Base-by-base conservation (phyloP, 2,113 vertebrate species). In the Arenaria interpres region DNA sequence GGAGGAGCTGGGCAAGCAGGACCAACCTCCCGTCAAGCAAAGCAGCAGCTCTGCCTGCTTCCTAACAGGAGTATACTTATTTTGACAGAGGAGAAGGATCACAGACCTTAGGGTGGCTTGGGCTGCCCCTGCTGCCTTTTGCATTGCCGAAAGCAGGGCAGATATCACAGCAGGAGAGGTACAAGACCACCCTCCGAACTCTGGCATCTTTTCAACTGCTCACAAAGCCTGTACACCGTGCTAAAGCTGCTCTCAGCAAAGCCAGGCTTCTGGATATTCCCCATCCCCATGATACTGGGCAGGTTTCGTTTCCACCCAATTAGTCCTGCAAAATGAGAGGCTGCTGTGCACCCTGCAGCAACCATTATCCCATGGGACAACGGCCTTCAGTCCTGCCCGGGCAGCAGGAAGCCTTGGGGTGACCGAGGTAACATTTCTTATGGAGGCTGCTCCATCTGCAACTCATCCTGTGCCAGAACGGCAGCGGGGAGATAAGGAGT, bases 401-500 rank as follows among this genome's bases (percentile, higher is more conserved):
- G 35, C 21, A 3, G 19, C 56, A 71, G 87, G 80, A 88, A 94
- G 21, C 80, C 62, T 27, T 6, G 53, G 82, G 83, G 71, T 91
- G 90, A 85, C 66, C 6, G 71, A 74, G 69, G 85, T 48, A 45
- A 92, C 1, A 0, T 3, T 43, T 45, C 76, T 88, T 6, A 7
- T 17, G 46, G 78, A 74, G 21, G 41, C 56, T 67, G 48, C 80
- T 94, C 92, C 93, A 85, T 94, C 95, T 94, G 88, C 94, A 46
- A 7, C 75, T 85, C 1, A 2, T 92, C 80, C 86, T 0, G 53
- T 0, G 45, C 92, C 90, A 93, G 84, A 91, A 54, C 30, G 0
- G 93, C 88, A 89, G 78, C 11, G 1, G 33, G 20, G 51, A 96
- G 96, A 96, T 95, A 97, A 96, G 80, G 78, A 94, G 73, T 5